Percentiles rank a stretch among this genome's conserved stretches.
phyloP scores from a whole-genome alignment of 1,140 invertebrate genomes.

The Vanessa atalanta region DNA sequence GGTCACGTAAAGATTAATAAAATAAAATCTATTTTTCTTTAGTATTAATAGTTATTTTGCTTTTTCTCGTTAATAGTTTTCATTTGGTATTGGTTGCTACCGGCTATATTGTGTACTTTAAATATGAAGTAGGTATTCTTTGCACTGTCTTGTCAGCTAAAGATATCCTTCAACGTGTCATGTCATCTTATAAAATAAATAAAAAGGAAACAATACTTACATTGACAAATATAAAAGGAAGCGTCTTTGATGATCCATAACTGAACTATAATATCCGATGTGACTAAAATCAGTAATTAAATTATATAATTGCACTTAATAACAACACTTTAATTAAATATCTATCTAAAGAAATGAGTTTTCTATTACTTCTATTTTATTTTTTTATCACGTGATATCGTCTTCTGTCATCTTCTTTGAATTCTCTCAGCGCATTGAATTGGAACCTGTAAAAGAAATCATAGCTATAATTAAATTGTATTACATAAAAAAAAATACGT shows the following conservation, averaged over 20 bases:
- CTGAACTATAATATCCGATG: constrained; percentile 1
- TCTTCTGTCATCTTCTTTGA: constrained; percentile 43
- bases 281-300: constrained; percentile 25
- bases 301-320: constrained; percentile 19
- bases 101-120: too few species aligned
- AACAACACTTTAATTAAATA: constrained; percentile 30
- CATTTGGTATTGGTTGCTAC: too few species aligned
- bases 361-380: not conserved
- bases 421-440: constrained; percentile 27
- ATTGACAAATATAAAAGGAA: constrained; percentile 37
- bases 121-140: too few species aligned
- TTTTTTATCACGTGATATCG: constrained; percentile 50
- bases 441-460: constrained; percentile 49
- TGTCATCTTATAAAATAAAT: too few species aligned
- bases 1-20: too few species aligned
- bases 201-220: constrained; percentile 35
- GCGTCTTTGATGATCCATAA: constrained; percentile 34
- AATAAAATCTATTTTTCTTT: too few species aligned
- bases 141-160: too few species aligned
- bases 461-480: not conserved
- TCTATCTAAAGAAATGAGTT: constrained; percentile 18
- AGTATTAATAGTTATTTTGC: too few species aligned
- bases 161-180: too few species aligned
- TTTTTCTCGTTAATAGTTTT: too few species aligned
- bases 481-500: not conserved